These are phyloP conservation scores for Thinocorus orbignyianus DNA, from an alignment of 2,113 vertebrate genomes.

Conservation along the genomic window DNA sequence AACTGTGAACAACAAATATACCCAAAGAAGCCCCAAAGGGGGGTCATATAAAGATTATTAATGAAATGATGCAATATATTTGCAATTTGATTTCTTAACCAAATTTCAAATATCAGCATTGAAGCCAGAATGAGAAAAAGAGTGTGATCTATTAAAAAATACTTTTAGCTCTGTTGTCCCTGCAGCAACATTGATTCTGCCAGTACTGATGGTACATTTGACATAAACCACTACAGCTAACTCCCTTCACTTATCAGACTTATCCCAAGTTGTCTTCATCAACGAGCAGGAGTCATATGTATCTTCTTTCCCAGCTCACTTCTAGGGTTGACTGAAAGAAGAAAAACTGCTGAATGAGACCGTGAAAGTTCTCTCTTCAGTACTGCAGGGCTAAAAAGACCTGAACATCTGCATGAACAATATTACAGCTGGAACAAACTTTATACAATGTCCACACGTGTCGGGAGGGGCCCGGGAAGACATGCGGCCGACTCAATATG, in stretches of 20 bases:
- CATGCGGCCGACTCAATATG: too few relatives aligned
- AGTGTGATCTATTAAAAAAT: not conserved
- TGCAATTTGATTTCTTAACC: not conserved
- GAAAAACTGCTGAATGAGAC: not conserved
- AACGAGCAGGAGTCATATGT: not conserved
- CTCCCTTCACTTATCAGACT: not conserved
- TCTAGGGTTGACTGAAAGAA: not conserved
- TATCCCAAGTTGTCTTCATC: not conserved
- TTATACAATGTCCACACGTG: fast-evolving
- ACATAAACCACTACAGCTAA: not conserved
- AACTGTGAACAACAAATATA: not conserved
- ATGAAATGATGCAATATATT: not conserved
- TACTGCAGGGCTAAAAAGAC: not conserved
- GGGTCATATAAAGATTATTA: not conserved
- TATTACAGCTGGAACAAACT: not conserved
- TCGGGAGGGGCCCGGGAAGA: too few relatives aligned
- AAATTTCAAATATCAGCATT: not conserved
- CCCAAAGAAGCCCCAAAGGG: not conserved
- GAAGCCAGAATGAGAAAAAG: not conserved
- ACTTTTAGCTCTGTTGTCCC: not conserved
- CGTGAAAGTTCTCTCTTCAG: not conserved
- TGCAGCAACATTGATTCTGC: not conserved
- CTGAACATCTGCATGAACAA: not conserved
- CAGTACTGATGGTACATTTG: not conserved
- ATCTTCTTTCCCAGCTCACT: not conserved